Percentiles rank a stretch among this genome's conserved stretches.
Evolutionary conservation across 2,113 vertebrate species (phyloP).

Genomic region (Antechinus flavipes): DNA sequence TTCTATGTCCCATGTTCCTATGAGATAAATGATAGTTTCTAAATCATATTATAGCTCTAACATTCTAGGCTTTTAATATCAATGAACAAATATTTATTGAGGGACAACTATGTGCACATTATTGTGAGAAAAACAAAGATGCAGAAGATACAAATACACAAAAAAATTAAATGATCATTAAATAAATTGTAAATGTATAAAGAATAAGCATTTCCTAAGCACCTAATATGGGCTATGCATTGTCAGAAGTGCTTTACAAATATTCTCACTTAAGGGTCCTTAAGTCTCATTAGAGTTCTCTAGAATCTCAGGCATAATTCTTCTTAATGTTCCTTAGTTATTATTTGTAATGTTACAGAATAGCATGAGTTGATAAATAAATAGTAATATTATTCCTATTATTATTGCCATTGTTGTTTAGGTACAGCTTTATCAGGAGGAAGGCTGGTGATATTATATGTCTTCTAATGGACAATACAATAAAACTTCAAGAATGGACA

Average conservation of each 20-base stretch:
- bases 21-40: no score
- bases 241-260: not conserved
- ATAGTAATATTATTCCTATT: not conserved
- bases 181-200: not conserved
- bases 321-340: not conserved
- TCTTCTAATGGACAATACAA: not conserved
- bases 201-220: not conserved
- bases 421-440: not conserved
- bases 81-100: constrained; percentile 3
- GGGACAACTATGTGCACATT: not conserved
- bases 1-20: no score
- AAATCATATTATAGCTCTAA: no score
- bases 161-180: not conserved
- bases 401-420: not conserved
- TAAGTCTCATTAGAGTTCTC: not conserved
- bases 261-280: not conserved
- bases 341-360: not conserved
- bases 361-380: not conserved
- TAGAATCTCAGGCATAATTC: not conserved
- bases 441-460: not conserved
- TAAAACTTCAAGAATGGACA: not conserved
- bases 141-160: not conserved
- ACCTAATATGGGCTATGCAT: not conserved
- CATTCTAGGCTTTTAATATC: not conserved
- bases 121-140: not conserved